Evolutionary conservation across 2,113 vertebrate genomes (phyloP), one percentile per base, ranked within the genome.

Genomic region (Pygoscelis adeliae): DNA sequence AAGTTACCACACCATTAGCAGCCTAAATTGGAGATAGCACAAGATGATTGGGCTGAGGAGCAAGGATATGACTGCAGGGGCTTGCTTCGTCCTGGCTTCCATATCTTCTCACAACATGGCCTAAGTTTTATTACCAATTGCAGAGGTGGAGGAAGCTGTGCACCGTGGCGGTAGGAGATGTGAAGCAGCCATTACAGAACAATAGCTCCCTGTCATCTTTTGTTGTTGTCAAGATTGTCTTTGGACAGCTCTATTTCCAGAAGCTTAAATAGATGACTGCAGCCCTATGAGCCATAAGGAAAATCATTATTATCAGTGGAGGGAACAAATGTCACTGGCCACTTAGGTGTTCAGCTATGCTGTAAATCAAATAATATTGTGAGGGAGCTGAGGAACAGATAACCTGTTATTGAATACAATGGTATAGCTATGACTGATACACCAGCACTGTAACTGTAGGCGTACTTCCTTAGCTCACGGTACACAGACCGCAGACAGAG

Each of bases 1-100:
- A 83, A 96, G 44, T 16, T 91, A 84, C 42, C 30, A 30, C 78
- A 81, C 92, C 94, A 93, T 94, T 94, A 91, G 92, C 83, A 95
- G 92, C 91, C 91, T 90, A n/a, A 82, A 61, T 12, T 83, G 49
- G 32, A 95, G 63, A 46, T 15, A 86, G 38, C 42, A 27, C 18
- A 66, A 71, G 19, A 29, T 78, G 67, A 73, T 11, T 44, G 53
- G 15, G 19, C 3, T 11, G 52, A 92, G 26, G 38, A 72, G 27
- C 20, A 73, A 91, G 32, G 30, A 15, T 49, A 26, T 62, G 58
- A 40, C 46, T 69, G 14, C 67, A 56, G 36, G 32, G 19, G 6
- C 12, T 95, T 83, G n/a, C 42, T 79, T 46, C 29, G 15, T 94
- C 23, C n/a, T 89, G 78, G 38, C n/a, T 74, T 42, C n/a, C 3